phyloP scores from a whole-genome alignment of 2,797 vertebrate genomes.

The Pseudocheirus occidentalis region DNA sequence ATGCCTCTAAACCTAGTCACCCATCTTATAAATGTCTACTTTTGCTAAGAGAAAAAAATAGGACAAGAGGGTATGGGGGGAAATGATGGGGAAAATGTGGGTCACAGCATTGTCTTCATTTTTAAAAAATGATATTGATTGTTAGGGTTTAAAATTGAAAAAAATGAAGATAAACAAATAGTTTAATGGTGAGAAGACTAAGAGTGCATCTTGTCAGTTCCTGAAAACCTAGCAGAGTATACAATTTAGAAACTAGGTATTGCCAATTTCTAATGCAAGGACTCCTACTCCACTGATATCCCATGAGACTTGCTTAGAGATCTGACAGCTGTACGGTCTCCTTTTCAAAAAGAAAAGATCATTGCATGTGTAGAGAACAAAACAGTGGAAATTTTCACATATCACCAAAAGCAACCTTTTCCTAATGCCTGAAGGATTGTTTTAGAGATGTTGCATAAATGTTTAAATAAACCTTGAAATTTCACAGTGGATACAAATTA shows the following conservation, averaged over 20 bases:
- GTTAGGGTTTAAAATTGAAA: background rate
- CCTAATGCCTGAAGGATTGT: background rate
- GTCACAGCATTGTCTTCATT: background rate
- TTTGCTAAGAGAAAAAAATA: background rate
- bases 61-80: background rate
- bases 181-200: background rate
- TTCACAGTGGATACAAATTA: background rate
- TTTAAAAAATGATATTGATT: background rate
- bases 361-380: background rate
- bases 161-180: background rate
- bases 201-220: background rate
- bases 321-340: background rate
- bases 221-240: background rate
- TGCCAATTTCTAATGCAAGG: background rate
- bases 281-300: background rate
- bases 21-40: background rate
- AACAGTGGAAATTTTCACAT: background rate
- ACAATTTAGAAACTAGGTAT: background rate
- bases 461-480: background rate
- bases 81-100: background rate
- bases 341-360: background rate
- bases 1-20: background rate
- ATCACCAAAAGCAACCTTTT: background rate
- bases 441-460: fast-evolving
- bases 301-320: background rate